phyloP scores from a whole-genome alignment of 2,113 vertebrate genomes.

The Apteryx owenii region DNA sequence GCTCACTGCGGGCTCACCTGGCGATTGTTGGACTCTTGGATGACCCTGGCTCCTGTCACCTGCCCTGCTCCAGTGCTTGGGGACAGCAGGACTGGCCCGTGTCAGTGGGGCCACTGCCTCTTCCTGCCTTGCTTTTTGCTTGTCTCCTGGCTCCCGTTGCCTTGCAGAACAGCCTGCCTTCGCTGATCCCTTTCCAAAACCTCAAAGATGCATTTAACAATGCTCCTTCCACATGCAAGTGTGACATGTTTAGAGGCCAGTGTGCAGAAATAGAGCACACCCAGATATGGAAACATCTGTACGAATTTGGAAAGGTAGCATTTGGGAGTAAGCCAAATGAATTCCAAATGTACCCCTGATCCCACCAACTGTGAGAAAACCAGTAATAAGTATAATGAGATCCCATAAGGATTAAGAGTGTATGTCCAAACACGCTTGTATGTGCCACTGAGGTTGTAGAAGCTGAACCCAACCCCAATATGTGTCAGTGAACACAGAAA shows the following conservation, averaged over 20 bases:
- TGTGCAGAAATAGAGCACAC: neutral
- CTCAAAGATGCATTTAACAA: neutral
- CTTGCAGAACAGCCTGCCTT: neutral
- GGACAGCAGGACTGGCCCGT: neutral
- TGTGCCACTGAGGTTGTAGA: neutral
- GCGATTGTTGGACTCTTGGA: neutral
- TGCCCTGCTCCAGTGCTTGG: too few species aligned
- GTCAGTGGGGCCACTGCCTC: neutral
- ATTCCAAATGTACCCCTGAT: neutral
- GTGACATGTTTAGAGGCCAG: neutral
- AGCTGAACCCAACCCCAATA: neutral
- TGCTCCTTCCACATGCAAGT: neutral
- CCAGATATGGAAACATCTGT: neutral
- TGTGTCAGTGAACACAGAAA: neutral
- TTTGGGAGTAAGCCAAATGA: neutral
- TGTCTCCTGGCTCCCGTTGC: too few species aligned
- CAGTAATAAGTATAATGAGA: neutral
- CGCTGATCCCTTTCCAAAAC: neutral
- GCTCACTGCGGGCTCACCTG: neutral
- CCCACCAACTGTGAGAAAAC: neutral
- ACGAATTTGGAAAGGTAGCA: neutral
- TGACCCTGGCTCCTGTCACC: neutral
- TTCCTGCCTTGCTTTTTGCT: neutral
- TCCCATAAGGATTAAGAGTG: neutral
- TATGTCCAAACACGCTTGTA: neutral